Conservation (phyloP, 2,113 vertebrate genomes). For the Catagonus wagneri region DNA sequence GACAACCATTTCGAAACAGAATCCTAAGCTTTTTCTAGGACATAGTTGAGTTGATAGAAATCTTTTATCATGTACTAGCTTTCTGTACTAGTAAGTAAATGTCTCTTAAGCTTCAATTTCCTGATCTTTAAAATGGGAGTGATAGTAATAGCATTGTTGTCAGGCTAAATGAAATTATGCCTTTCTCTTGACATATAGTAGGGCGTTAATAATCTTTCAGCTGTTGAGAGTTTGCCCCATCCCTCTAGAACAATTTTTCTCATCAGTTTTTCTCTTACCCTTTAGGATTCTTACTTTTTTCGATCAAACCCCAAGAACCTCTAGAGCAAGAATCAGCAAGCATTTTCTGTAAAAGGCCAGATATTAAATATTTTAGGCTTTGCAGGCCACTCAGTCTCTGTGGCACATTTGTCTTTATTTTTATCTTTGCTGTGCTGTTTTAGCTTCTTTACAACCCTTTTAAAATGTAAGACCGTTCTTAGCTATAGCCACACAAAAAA, state of each 20-base stretch:
- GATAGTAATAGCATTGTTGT: background rate
- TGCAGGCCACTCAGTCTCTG: background rate
- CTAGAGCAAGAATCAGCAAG: background rate
- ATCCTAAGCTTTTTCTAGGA: background rate
- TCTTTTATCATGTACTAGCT: background rate
- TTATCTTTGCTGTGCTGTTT: background rate
- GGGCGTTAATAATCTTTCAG: background rate
- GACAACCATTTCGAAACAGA: slow-evolving; percentile 11
- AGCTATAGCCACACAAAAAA: background rate
- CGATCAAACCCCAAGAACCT: background rate
- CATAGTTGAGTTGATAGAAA: background rate
- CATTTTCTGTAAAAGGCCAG: slow-evolving; percentile 8
- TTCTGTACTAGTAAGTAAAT: background rate
- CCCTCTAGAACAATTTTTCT: background rate
- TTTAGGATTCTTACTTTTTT: background rate
- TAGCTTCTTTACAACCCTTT: slow-evolving; percentile 25
- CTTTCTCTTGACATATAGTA: background rate
- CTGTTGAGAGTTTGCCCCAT: background rate
- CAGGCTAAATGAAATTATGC: background rate
- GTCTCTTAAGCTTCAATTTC: background rate
- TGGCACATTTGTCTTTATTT: background rate
- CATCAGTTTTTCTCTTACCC: background rate
- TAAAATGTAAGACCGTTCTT: background rate
- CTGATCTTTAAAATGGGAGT: background rate
- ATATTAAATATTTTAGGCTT: background rate